These are phyloP conservation scores for Xenotilapia flavipinnis DNA, from an alignment of 2,113 vertebrate genomes.

Conservation along the genomic window DNA sequence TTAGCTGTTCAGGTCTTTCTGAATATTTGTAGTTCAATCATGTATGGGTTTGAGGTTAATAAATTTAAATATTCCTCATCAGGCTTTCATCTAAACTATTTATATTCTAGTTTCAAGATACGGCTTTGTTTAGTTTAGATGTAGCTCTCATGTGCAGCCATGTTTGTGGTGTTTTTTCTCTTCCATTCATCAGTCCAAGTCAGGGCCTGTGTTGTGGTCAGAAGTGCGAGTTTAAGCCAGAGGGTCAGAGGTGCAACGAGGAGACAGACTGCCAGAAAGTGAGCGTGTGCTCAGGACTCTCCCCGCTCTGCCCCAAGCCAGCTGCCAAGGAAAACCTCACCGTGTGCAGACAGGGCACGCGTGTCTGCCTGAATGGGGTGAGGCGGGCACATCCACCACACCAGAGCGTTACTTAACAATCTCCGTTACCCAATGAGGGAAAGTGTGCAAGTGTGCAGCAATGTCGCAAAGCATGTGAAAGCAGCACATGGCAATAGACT, in stretches of 20 bases:
- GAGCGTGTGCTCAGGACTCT: slow-evolving; percentile 64
- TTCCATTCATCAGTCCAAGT: slow-evolving; percentile 63
- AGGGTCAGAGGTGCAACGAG: slow-evolving; percentile 51
- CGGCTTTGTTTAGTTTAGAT: neutral
- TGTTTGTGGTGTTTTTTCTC: neutral
- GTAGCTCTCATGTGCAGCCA: neutral
- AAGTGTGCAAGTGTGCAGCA: neutral
- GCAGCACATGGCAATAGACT: neutral
- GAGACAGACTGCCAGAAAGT: slow-evolving; percentile 69
- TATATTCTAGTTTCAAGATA: no score
- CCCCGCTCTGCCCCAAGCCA: slow-evolving; percentile 59
- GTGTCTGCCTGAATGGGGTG: slow-evolving; percentile 76
- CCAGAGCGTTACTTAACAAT: neutral
- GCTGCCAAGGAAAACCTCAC: slow-evolving; percentile 70
- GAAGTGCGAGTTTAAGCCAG: slow-evolving; percentile 57
- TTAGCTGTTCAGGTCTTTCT: neutral
- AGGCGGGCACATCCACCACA: neutral
- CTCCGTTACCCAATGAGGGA: neutral
- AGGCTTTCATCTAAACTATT: neutral
- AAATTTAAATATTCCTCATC: neutral
- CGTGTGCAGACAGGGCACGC: slow-evolving; percentile 66
- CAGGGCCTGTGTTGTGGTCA: slow-evolving; percentile 75
- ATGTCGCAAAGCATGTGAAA: neutral
- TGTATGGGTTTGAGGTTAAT: neutral
- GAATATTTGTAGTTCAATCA: neutral